phyloP scores from a whole-genome alignment of 2,113 vertebrate genomes.

The Myotis lucifugus region DNA sequence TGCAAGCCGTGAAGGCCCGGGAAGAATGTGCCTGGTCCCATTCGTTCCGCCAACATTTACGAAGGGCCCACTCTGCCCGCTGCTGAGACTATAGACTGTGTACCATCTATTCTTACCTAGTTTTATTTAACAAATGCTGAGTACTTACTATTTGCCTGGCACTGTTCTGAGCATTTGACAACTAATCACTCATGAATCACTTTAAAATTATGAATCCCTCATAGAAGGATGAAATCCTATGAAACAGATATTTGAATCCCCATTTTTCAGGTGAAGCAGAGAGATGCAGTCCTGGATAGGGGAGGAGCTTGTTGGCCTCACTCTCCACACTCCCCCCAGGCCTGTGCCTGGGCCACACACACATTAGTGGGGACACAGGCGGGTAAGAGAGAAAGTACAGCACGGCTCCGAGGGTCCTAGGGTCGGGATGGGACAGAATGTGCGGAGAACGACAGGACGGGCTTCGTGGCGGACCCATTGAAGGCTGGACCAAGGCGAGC shows the following conservation, averaged over 20 bases:
- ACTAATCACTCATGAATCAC: background rate
- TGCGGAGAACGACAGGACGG: background rate
- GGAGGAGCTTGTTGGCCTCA: background rate
- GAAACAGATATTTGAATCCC: background rate
- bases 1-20: background rate
- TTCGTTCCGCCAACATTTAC: too few relatives aligned
- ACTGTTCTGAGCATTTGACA: background rate
- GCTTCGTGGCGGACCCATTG: background rate
- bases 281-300: background rate
- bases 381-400: background rate
- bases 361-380: background rate
- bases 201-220: background rate
- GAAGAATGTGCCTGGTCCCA: background rate
- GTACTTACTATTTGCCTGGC: background rate
- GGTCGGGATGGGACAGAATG: background rate
- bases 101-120: background rate
- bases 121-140: background rate
- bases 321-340: background rate
- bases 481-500: background rate
- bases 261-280: background rate
- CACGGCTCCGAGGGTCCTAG: rapidly evolving
- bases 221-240: background rate
- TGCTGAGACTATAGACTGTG: background rate
- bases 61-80: background rate
- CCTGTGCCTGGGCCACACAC: background rate